These are phyloP conservation scores for Megamerina dolium DNA, from an alignment of 2,888 invertebrate species.

Conservation along the genomic window DNA sequence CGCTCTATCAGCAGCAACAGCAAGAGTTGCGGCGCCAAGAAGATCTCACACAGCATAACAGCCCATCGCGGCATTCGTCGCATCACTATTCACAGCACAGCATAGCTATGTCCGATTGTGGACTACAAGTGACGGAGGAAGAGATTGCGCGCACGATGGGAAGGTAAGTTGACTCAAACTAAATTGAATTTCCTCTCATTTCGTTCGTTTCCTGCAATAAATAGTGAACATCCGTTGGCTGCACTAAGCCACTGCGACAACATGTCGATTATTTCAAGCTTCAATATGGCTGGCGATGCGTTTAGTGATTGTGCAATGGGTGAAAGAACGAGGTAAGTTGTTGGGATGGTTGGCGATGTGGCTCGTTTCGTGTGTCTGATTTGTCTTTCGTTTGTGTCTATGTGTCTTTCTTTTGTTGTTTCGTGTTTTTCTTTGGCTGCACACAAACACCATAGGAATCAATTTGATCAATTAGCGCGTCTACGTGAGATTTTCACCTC, in stretches of 20 bases:
- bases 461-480: constrained; percentile 75
- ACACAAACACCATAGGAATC: constrained; percentile 36
- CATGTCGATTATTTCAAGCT: constrained; percentile 82
- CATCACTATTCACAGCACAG: constrained; percentile 68
- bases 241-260: constrained; percentile 83
- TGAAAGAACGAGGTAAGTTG: constrained; percentile 45
- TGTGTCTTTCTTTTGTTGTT: no score
- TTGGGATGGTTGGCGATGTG: background rate
- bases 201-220: no score
- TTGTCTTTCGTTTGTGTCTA: no score
- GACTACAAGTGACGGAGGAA: constrained; percentile 87
- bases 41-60: constrained; percentile 50
- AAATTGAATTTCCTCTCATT: no score
- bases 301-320: constrained; percentile 49
- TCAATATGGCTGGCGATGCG: constrained; percentile 52
- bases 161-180: constrained; percentile 42
- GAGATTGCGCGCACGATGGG: constrained; percentile 86
- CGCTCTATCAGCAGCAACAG: constrained; percentile 54
- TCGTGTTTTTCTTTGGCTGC: background rate
- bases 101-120: constrained; percentile 68
- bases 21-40: constrained; percentile 56
- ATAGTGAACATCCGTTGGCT: constrained; percentile 76
- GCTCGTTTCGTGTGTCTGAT: no score
- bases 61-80: constrained; percentile 44
- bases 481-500: constrained; percentile 77